A percentile compares a stretch with the other conserved stretches of the same genome.
phyloP scores from a whole-genome alignment of 2,113 vertebrate genomes.

The Megaceryle maxima region DNA sequence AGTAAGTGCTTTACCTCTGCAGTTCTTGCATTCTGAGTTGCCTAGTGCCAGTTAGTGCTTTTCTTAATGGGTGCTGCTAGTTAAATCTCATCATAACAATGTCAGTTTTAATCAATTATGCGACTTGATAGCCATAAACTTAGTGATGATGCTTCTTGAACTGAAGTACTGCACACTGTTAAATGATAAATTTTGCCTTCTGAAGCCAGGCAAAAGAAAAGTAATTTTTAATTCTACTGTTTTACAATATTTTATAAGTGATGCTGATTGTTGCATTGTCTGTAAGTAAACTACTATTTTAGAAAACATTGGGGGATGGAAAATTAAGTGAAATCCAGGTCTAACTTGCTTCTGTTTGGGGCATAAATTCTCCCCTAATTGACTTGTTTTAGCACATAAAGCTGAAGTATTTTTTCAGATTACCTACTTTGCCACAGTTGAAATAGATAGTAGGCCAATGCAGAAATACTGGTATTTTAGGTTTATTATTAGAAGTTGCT shows the following conservation, averaged over 20 bases:
- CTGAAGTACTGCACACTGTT: not conserved
- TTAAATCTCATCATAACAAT: not conserved
- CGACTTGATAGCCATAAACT: not conserved
- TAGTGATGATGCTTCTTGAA: not conserved
- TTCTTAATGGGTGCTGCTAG: not conserved
- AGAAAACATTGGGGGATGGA: rapidly evolving
- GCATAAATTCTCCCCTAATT: not conserved
- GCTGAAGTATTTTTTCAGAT: not conserved
- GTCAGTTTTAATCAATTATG: not conserved
- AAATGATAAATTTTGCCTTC: not conserved
- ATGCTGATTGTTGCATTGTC: not conserved
- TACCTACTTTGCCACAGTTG: not conserved
- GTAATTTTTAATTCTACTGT: not conserved
- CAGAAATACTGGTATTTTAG: not conserved
- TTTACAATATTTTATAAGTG: not conserved
- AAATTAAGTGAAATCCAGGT: not conserved
- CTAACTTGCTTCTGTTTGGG: not conserved
- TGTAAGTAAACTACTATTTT: not conserved
- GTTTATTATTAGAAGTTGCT: not conserved
- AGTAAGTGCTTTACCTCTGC: conserved; percentile 75
- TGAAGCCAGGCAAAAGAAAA: not conserved
- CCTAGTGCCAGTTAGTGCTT: not conserved
- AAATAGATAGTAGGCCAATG: not conserved
- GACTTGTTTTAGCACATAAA: not conserved
- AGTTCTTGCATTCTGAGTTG: not conserved